Evolutionary conservation across 2,888 invertebrate species (phyloP), one percentile per base, ranked within the genome.

Genomic region (Cephus spinipes): DNA sequence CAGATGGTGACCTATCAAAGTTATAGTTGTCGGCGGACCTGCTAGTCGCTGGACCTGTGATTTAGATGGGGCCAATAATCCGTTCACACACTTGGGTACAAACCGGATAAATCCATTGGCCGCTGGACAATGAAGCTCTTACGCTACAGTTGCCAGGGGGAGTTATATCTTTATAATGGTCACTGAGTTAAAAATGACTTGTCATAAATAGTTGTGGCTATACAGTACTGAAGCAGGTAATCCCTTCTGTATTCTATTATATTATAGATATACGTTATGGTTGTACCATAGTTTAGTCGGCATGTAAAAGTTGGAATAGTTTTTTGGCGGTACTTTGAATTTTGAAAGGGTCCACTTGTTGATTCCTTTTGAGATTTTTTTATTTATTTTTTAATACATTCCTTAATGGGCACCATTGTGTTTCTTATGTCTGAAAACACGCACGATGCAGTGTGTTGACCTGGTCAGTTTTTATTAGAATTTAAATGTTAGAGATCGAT

Each of bases 61-160:
- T 77, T 77, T 77, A 77, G 75, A 77, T 77, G 23, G 40, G 69
- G 71, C 75, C 74, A 75, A 77, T 77, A 77, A 77, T 77, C 77
- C 77, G 77, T 77, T 77, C 77, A 77, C 77, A 77, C 77, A 71
- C 71, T 71, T 31, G 32, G 32, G 4, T 71, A 71, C 12, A 32
- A 33, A 32, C 71, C 71, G 31, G 71, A 31, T 71, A 71, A 71
- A 71, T 71, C 4, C 71, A 71, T 71, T 71, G 71, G 32, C 71
- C 71, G 12, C 30, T 71, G 69, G 75, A 77, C 77, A 77, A 55
- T 55, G 6, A 77, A 77, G 75, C 74, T 74, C 77, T 75, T 77
- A 75, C 77, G 77, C 77, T 77, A 77, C 77, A 77, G 77, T 77
- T 77, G 77, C 74, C 77, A 55, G 35, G 68, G 69, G 69, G 75